These are phyloP conservation scores for Liodrosophila aerea DNA, from an alignment of 2,888 invertebrate species.

Conservation along the genomic window DNA sequence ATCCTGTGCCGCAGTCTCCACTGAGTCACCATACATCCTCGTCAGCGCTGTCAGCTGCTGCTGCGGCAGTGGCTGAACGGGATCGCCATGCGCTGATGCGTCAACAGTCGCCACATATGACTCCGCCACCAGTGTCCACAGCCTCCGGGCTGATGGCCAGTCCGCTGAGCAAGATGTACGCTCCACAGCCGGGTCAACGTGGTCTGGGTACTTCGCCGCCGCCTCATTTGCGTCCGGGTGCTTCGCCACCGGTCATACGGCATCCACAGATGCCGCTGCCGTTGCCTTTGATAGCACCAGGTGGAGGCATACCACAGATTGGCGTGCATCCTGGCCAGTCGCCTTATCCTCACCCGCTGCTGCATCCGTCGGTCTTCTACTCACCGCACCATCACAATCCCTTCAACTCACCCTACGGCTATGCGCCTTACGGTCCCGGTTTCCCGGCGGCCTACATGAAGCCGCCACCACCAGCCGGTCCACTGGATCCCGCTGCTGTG, in stretches of 20 bases:
- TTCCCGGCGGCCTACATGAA: constrained; percentile 82
- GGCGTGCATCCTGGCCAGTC: constrained; percentile 89
- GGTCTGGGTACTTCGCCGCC: constrained; percentile 84
- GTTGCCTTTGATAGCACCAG: constrained; percentile 81
- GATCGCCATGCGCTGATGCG: constrained; percentile 82
- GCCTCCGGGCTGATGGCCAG: constrained; percentile 82
- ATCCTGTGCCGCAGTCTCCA: constrained; percentile 82
- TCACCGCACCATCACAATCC: constrained; percentile 87
- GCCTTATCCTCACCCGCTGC: constrained; percentile 87
- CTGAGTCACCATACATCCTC: constrained; percentile 82
- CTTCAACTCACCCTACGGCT: constrained; percentile 85
- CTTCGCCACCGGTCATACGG: constrained; percentile 84
- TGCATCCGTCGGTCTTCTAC: constrained; percentile 88
- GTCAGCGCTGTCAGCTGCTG: constrained; percentile 82
- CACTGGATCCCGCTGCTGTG: constrained; percentile 80
- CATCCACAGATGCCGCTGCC: constrained; percentile 83
- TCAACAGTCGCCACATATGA: constrained; percentile 83
- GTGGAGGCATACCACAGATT: constrained; percentile 81
- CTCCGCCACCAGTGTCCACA: constrained; percentile 83
- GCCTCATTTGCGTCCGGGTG: constrained; percentile 82
- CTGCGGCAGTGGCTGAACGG: constrained; percentile 82
- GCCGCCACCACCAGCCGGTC: constrained; percentile 81
- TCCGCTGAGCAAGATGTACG: constrained; percentile 83
- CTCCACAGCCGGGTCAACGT: constrained; percentile 83
- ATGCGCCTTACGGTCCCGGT: constrained; percentile 83